phyloP scores from a whole-genome alignment of 2,113 vertebrate species.

The Caracal caracal region DNA sequence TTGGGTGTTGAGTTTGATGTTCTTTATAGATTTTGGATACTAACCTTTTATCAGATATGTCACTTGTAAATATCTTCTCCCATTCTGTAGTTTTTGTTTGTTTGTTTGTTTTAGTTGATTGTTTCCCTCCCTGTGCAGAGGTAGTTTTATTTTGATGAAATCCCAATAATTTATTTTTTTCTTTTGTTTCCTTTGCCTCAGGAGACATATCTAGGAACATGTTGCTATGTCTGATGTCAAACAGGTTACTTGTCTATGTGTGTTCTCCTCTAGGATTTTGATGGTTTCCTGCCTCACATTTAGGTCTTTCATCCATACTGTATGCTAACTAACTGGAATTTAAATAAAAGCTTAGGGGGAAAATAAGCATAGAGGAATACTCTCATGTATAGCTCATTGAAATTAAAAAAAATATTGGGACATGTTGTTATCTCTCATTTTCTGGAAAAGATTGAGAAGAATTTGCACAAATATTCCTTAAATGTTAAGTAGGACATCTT shows the following conservation, averaged over 20 bases:
- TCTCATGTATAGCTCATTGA: background rate
- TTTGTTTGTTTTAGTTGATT: background rate
- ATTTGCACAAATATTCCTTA: background rate
- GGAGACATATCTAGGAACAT: background rate
- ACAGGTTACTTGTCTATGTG: background rate
- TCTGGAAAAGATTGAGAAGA: background rate
- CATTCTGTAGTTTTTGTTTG: background rate
- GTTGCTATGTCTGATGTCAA: background rate
- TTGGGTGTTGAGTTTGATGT: background rate
- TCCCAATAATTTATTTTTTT: background rate
- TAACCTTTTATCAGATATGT: background rate
- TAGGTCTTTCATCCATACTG: background rate
- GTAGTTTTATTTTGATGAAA: background rate
- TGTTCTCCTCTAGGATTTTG: background rate
- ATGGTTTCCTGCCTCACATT: background rate
- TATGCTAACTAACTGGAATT: background rate
- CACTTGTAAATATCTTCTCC: background rate
- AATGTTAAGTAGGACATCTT: background rate
- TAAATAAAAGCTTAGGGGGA: background rate
- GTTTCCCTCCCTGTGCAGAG: background rate
- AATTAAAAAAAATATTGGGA: background rate
- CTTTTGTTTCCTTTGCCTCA: background rate
- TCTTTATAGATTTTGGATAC: background rate
- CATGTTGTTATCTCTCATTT: background rate
- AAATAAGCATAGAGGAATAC: background rate